Conservation (phyloP, 2,113 vertebrate species). For the Periophthalmus modestus region DNA sequence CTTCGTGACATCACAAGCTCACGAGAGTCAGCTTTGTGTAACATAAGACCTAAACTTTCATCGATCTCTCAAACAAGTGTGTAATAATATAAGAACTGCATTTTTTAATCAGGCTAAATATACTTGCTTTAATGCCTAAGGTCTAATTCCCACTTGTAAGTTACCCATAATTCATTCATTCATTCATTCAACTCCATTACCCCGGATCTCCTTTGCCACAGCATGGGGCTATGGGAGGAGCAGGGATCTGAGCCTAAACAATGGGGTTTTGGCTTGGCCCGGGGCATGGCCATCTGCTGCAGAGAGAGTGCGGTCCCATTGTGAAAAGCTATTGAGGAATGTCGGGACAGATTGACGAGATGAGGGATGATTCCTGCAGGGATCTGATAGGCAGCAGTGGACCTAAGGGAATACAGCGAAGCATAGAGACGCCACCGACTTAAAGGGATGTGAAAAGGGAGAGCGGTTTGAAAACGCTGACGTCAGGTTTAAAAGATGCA, state of each 20-base stretch:
- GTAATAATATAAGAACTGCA: background rate
- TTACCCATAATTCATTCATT: background rate
- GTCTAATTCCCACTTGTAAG: background rate
- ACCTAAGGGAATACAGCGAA: slow-evolving; percentile 31
- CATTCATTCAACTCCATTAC: slow-evolving; percentile 34
- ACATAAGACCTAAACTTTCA: background rate
- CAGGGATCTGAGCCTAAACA: slow-evolving; percentile 63
- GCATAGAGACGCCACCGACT: slow-evolving; percentile 6
- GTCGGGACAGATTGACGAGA: slow-evolving; percentile 74
- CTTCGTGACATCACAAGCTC: no score
- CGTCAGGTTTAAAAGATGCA: slow-evolving; percentile 8
- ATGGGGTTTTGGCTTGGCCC: slow-evolving; percentile 74
- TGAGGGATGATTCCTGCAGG: slow-evolving; percentile 71
- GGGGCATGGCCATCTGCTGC: slow-evolving; percentile 77
- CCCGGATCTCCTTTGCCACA: slow-evolving; percentile 37
- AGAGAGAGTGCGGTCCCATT: slow-evolving; percentile 71
- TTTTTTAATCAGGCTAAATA: background rate
- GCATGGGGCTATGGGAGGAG: slow-evolving; percentile 28
- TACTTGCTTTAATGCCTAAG: background rate
- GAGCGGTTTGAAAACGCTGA: slow-evolving; percentile 11
- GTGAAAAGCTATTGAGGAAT: slow-evolving; percentile 76
- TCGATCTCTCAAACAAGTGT: no score
- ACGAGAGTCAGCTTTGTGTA: no score
- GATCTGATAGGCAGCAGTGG: slow-evolving; percentile 36
- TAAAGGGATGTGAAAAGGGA: slow-evolving; percentile 22